Evolutionary conservation across 2,113 vertebrate genomes (phyloP), one percentile per base, ranked within the genome.

Genomic region (Meles meles): DNA sequence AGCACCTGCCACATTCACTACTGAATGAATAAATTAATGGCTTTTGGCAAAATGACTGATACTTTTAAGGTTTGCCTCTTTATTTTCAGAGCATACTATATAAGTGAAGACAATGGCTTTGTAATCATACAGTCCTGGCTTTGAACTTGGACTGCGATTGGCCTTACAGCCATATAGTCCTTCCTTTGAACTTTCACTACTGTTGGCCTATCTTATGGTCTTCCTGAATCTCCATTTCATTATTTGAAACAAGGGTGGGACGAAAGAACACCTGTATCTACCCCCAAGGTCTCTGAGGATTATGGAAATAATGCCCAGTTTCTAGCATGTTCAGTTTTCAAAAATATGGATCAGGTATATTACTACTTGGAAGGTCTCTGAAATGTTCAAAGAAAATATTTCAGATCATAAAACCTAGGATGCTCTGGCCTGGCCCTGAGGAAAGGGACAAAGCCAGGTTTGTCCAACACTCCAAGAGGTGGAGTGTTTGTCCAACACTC

Each of bases 301-400:
- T 49, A 31, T 39, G 44, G 47, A 95, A 90, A 88, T 83, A 76
- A 90, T 2, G 27, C 31, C 76, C 85, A 65, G 31, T 52, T 94
- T 69, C 59, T 88, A 49, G 31, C 27, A 49, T 1, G 5, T 29
- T 37, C 69, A 82, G 3, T 39, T 47, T 69, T 42, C 47, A 44
- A 71, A 80, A 77, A 49, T 25, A 90, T 39, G 74, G 65, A 44
- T 69, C 69, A 25, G 2, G 3, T 59, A 20, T 86, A 37, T 92
- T 71, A 63, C n/a, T 67, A 61, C 7, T 55, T 49, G 17, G 29
- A 72, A 47, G 47, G 49, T 67, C 57, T 88, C 59, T 61, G 47
- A 94, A 81, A 69, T 44, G n/a, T 63, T 79, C 81, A 72, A 85
- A 95, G 42, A 85, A 94, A 77, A 88, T 25, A 85, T 69, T 93